These are phyloP conservation scores for Lethocerus indicus DNA, from an alignment of 1,140 invertebrate genomes.

Conservation along the genomic window DNA sequence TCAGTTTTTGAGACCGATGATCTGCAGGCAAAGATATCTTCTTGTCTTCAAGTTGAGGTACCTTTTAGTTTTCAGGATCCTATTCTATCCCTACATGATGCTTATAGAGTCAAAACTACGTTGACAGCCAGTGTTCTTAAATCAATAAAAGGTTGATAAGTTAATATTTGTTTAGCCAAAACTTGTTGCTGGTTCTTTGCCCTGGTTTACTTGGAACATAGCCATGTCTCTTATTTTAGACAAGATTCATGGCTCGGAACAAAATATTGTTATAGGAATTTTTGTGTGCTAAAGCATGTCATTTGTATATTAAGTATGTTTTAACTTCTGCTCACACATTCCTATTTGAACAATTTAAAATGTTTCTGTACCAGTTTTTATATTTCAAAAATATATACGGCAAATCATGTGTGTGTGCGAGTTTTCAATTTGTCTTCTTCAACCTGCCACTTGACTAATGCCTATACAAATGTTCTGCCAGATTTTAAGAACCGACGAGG, in stretches of 20 bases:
- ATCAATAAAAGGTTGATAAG: too few species aligned
- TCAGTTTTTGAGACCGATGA: constrained; percentile 1
- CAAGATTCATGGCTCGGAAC: too few species aligned
- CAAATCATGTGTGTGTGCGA: not conserved
- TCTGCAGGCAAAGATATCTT: not conserved
- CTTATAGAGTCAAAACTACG: not conserved
- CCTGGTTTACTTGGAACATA: not conserved
- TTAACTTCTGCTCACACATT: too few species aligned
- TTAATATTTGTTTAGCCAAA: not conserved
- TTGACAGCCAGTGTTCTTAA: too few species aligned
- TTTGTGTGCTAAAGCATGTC: too few species aligned
- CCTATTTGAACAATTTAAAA: not conserved
- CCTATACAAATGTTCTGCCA: not conserved
- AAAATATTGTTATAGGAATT: too few species aligned
- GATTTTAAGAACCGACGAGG: not conserved
- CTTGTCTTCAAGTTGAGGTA: not conserved
- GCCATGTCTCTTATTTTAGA: not conserved
- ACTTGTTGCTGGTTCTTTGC: not conserved
- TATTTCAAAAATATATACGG: not conserved
- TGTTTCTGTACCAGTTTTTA: not conserved
- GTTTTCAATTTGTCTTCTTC: not conserved
- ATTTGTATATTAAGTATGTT: too few species aligned
- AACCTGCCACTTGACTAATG: not conserved
- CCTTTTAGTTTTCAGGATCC: not conserved
- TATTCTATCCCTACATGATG: not conserved